phyloP scores from a whole-genome alignment of 2,113 vertebrate genomes.

The Chaetodon auriga region DNA sequence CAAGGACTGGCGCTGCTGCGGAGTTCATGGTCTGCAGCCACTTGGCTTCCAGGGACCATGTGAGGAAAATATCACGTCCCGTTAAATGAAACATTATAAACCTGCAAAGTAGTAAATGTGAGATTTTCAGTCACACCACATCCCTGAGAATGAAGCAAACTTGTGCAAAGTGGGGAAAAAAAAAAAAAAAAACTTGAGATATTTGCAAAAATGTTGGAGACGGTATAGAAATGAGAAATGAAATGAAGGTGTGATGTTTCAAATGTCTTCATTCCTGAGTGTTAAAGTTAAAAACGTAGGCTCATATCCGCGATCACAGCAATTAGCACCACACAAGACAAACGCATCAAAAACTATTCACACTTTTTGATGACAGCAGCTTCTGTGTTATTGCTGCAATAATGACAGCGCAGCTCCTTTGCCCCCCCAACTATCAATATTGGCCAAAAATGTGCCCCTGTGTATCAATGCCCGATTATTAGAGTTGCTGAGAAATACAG shows the following conservation, averaged over 20 bases:
- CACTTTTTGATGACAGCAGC: neutral
- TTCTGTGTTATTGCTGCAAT: neutral
- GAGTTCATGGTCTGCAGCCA: neutral
- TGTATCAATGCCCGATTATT: neutral
- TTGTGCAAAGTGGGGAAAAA: neutral
- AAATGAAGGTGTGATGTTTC: too few relatives aligned
- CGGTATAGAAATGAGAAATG: too few relatives aligned
- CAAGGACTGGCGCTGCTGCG: constrained; percentile 4
- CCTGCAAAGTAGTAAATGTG: neutral
- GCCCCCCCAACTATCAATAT: neutral
- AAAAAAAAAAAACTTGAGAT: too few relatives aligned
- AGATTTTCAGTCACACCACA: neutral
- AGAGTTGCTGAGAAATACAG: constrained; percentile 6
- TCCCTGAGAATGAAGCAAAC: neutral
- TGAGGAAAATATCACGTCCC: neutral
- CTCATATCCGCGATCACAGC: neutral
- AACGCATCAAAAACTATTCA: neutral
- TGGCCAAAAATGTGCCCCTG: neutral
- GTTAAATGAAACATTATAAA: neutral
- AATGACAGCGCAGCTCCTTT: neutral
- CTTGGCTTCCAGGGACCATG: neutral
- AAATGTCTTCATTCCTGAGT: too few relatives aligned
- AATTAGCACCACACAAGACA: neutral
- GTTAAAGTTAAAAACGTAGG: neutral
- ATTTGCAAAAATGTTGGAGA: too few relatives aligned